Evolutionary conservation across 1,140 invertebrate species (phyloP), one percentile per base, ranked within the genome.

Genomic region (Drosophila yakuba): DNA sequence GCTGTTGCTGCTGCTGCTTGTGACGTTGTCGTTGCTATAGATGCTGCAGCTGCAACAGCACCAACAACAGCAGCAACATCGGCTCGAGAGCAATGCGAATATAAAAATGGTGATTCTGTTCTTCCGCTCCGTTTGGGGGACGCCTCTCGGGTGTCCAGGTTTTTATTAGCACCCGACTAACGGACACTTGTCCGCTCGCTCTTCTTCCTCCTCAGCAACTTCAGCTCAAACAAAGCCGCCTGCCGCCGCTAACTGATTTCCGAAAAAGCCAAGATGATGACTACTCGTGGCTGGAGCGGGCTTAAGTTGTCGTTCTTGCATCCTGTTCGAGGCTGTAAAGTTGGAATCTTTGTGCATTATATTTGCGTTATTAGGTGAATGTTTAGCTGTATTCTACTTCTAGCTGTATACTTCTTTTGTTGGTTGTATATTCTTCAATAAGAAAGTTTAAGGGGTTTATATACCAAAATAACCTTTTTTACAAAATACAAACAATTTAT

Each of bases 71-170:
- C 38, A 55, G 45, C 52, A 64, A 47, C 44, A 57, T 35, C 38
- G 56, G 17, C 41, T 15, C 17, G 44, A 66, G 20, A 41, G 66
- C 52, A 58, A 76, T 39, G 32, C 32, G 73, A 71, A 54, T 74
- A 81, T 86, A 57, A 74, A 85, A 64, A 64, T 78, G 47, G 62
- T 69, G 61, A 75, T 81, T 86, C 69, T 55, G 25, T 43, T 74
- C 64, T 78, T 85, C 74, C 47, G 61, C 66, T 85, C 41, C 39
- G 63, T 71, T 83, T 75, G 41, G 17, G 25, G 45, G 51, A 61
- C 35, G 51, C 32, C 45, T 41, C 36, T 63, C 12, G 45, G 45
- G 38, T 54, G 39, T 66, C 11, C 14, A 66, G 66, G 39, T 39
- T 68, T 69, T 69, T 47, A 56, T 56, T 68, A 45, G 41, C 41